Percentiles rank a stretch among this genome's conserved stretches.
These are phyloP conservation scores for Auanema freiburgensis DNA, from an alignment of 2,888 invertebrate genomes.

Conservation along the genomic window DNA sequence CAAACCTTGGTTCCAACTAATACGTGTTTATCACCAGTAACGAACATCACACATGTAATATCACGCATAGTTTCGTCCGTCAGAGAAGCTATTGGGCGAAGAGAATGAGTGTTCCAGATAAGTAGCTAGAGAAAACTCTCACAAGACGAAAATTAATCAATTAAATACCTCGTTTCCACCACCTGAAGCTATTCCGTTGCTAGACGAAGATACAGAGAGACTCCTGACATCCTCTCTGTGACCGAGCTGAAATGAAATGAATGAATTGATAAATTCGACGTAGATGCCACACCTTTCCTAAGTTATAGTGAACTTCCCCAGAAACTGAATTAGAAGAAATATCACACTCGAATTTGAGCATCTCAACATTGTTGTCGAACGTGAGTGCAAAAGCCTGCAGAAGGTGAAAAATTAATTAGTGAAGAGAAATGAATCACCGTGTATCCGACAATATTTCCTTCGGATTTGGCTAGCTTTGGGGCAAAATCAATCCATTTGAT, in stretches of 20 bases:
- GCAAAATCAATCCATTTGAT: slow-evolving; percentile 60
- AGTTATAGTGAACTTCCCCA: slow-evolving; percentile 29
- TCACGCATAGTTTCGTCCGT: slow-evolving; percentile 70
- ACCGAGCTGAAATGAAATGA: slow-evolving; percentile 70
- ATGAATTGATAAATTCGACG: background rate
- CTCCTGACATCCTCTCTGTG: slow-evolving; percentile 87
- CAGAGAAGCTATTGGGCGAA: slow-evolving; percentile 77
- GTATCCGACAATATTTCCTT: slow-evolving; percentile 22
- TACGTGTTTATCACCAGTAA: slow-evolving; percentile 86
- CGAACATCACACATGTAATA: slow-evolving; percentile 78
- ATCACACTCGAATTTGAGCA: slow-evolving; percentile 42
- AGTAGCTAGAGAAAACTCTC: slow-evolving; percentile 71
- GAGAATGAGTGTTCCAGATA: slow-evolving; percentile 78
- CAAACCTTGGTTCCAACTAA: slow-evolving; percentile 79
- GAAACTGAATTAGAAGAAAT: slow-evolving; percentile 29
- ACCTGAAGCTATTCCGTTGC: slow-evolving; percentile 69
- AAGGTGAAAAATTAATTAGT: background rate
- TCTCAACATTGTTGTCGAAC: slow-evolving; percentile 52
- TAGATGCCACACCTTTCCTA: slow-evolving; percentile 41
- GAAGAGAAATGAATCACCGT: slow-evolving; percentile 12
- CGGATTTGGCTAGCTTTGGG: slow-evolving; percentile 21
- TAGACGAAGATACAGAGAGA: slow-evolving; percentile 85
- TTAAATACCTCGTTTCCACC: slow-evolving; percentile 58
- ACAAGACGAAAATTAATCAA: background rate
- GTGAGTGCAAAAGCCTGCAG: slow-evolving; percentile 31